Evolutionary conservation across 2,888 invertebrate genomes (phyloP).

Genomic region (Apocheima hispidaria): DNA sequence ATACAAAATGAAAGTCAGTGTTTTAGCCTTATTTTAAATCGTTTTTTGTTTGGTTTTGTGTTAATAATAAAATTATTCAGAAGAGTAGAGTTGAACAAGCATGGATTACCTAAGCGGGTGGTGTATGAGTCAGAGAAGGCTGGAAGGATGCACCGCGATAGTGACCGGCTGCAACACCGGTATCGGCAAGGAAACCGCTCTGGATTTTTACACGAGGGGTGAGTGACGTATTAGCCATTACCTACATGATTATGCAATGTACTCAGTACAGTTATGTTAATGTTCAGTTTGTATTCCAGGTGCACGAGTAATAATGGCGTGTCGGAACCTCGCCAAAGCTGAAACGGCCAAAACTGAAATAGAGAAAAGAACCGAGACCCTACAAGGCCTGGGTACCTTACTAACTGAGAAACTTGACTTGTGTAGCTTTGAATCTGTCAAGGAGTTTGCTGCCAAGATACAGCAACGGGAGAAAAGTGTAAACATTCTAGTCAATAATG

Average conservation of each 20-base stretch:
- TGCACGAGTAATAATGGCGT: slow-evolving; percentile 81
- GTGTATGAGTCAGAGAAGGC: slow-evolving; percentile 73
- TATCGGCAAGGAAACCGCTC: slow-evolving; percentile 89
- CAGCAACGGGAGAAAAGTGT: slow-evolving; percentile 77
- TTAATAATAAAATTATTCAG: not conserved
- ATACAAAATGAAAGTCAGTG: not conserved
- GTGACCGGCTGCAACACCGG: slow-evolving; percentile 90
- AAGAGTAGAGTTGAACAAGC: not conserved
- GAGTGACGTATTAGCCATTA: too few relatives aligned
- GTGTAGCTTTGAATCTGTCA: slow-evolving; percentile 83
- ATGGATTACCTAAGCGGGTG: slow-evolving; percentile 72
- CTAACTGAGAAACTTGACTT: slow-evolving; percentile 84
- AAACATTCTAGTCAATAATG: slow-evolving; percentile 88
- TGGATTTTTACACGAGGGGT: slow-evolving; percentile 83
- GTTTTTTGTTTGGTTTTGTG: not conserved
- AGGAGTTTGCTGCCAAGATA: slow-evolving; percentile 80
- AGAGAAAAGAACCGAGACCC: slow-evolving; percentile 54
- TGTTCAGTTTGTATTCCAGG: slow-evolving; percentile 60
- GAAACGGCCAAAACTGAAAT: slow-evolving; percentile 82
- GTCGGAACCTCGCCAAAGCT: slow-evolving; percentile 77
- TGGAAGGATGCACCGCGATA: slow-evolving; percentile 79
- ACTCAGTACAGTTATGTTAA: not conserved
- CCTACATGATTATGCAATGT: too few relatives aligned
- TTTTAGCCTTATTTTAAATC: not conserved
- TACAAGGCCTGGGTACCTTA: slow-evolving; percentile 54